Base-by-base conservation (phyloP, 2,888 invertebrate genomes). In the Drosophila buzzatii region DNA sequence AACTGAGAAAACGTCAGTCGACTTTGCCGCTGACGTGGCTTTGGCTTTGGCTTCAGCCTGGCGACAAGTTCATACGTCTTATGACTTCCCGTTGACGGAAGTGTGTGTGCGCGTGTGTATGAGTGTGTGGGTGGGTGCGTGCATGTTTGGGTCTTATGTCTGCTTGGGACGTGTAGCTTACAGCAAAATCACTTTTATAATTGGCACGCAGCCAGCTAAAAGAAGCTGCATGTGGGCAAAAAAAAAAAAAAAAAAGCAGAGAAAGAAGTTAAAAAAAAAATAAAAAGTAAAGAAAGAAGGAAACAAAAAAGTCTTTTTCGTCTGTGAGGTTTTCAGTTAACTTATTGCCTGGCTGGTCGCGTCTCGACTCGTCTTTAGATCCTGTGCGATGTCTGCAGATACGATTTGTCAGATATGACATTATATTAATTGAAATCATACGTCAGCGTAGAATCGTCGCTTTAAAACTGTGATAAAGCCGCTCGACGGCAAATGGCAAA, bases 11-110 rank as follows among this genome's bases (percentile, higher is more conserved):
- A 75, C 73, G 76, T 82, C 71, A 72, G 73, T 62, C 59, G 76
- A 53, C 67, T 62, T 66, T 57, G 69, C 42, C 59, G 20, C 58
- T 41, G 76, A 33, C 58, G 51, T 14, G 60, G 72, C 66, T 67
- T 44, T 63, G 27, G 59, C 66, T 64, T 56, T 68, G 72, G 69
- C 49, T 39, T 49, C 47, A 33, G 75, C 70, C 63, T 79, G 85
- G 72, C 90, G 90, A 83, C 85, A 85, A 88, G 90, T 85, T 85
- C 85, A 89, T 89, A 88, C 90, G 90, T 88, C 85, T 85, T 85
- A 85, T 85, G 85, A 85, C 90, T 91, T 90, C 88, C 90, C 89
- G 86, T 90, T 88, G 91, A 85, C 91, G 92, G 91, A 92, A 92
- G 91, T 89, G 79, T 82, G 76, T 63, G 71, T 61, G 41, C 6